These are phyloP conservation scores for Phyllostomus hastatus DNA, from an alignment of 2,113 vertebrate genomes.

Conservation along the genomic window DNA sequence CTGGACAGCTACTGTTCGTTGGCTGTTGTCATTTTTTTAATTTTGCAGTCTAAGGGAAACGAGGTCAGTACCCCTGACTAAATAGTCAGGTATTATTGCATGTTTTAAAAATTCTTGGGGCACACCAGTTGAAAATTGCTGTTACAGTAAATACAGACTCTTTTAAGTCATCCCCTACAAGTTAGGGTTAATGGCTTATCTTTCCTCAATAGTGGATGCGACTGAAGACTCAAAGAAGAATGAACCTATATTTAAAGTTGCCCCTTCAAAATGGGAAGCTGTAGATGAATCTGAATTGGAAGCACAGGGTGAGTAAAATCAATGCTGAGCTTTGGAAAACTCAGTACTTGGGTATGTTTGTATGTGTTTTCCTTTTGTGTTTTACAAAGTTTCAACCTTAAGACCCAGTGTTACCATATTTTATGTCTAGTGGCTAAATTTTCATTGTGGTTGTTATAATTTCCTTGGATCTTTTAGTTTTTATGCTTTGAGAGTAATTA, in stretches of 20 bases:
- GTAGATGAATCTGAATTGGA: conserved; percentile 94
- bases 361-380: not conserved
- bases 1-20: not conserved
- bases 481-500: conserved; percentile 12
- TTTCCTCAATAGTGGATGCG: conserved; percentile 81
- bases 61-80: not conserved
- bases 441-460: not conserved
- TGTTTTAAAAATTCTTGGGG: not conserved
- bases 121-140: not conserved
- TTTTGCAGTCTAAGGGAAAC: not conserved
- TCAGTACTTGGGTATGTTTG: not conserved
- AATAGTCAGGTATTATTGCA: not conserved
- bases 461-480: conserved; percentile 40
- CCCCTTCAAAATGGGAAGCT: conserved; percentile 98
- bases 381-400: not conserved
- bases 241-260: conserved; percentile 95
- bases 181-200: conserved; percentile 29
- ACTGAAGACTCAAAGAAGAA: conserved; percentile 88
- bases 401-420: not conserved
- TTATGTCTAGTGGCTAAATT: not conserved
- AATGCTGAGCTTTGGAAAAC: not conserved
- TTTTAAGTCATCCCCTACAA: not conserved
- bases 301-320: conserved; percentile 89
- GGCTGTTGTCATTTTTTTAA: not conserved
- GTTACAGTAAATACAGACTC: not conserved